phyloP scores from a whole-genome alignment of 2,888 invertebrate species.

The Ormyrus rosae region DNA sequence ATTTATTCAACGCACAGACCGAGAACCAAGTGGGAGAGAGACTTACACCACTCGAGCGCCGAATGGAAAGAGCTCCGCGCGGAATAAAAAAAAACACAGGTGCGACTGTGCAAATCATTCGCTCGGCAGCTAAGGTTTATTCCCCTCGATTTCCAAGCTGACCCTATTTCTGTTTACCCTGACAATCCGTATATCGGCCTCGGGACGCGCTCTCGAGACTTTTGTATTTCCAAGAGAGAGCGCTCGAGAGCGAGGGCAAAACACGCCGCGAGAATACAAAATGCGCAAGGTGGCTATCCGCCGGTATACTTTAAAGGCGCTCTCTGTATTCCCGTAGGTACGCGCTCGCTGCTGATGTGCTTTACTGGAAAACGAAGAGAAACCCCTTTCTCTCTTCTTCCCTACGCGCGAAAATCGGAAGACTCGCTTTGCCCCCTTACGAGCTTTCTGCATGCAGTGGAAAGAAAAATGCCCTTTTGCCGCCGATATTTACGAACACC shows the following conservation, averaged over 20 bases:
- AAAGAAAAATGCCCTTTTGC: slow-evolving; percentile 20
- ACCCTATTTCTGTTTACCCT: slow-evolving; percentile 19
- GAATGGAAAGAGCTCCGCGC: neutral
- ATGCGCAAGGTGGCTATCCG: neutral
- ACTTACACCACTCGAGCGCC: neutral
- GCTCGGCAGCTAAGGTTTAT: slow-evolving; percentile 1
- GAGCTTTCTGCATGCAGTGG: neutral
- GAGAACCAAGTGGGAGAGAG: neutral
- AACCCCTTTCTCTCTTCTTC: too few relatives aligned
- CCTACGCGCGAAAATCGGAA: neutral
- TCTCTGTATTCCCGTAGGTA: slow-evolving; percentile 20
- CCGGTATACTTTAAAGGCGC: neutral
- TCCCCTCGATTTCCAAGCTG: slow-evolving; percentile 9
- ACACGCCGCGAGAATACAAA: slow-evolving; percentile 16
- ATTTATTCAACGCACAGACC: slow-evolving; percentile 17
- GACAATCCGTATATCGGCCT: slow-evolving; percentile 33
- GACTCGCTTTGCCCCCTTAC: too few relatives aligned
- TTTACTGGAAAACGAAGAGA: slow-evolving; percentile 25
- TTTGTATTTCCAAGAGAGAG: neutral
- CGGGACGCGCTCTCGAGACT: neutral
- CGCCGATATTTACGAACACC: neutral
- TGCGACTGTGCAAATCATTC: slow-evolving; percentile 14
- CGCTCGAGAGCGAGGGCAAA: neutral
- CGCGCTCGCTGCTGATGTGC: neutral
- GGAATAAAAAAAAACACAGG: neutral